phyloP scores from a whole-genome alignment of 2,113 vertebrate genomes.

The Megaleporinus macrocephalus region DNA sequence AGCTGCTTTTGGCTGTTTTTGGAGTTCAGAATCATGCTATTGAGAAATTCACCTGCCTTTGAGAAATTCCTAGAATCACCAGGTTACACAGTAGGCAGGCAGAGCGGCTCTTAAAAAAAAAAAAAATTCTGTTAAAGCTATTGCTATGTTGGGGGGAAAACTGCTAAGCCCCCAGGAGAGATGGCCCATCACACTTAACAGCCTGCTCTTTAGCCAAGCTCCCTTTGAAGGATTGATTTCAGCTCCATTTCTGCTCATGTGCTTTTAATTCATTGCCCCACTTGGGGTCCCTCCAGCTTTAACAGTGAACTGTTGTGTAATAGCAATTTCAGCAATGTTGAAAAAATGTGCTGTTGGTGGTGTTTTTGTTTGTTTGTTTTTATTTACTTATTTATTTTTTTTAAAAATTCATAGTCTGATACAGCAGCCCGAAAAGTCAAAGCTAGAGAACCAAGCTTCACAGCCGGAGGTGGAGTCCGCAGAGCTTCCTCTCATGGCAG shows the following conservation, averaged over 20 bases:
- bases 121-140: background rate
- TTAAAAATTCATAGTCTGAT: slow-evolving; percentile 42
- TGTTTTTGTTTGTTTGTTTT: background rate
- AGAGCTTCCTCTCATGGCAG: slow-evolving; percentile 50
- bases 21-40: background rate
- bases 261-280: slow-evolving; percentile 7
- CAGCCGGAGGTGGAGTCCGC: slow-evolving; percentile 50
- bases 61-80: background rate
- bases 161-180: background rate
- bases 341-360: slow-evolving; percentile 18
- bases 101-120: background rate
- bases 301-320: background rate
- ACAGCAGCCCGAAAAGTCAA: slow-evolving; percentile 32
- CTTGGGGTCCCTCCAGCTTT: background rate
- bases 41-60: background rate
- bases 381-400: background rate
- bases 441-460: slow-evolving; percentile 30
- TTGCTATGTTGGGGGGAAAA: background rate
- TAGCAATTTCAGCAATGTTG: slow-evolving; percentile 6
- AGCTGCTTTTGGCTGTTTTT: background rate
- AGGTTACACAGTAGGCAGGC: background rate
- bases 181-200: background rate
- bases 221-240: background rate
- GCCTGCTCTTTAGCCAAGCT: background rate
- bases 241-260: slow-evolving; percentile 8